phyloP scores from a whole-genome alignment of 2,797 vertebrate genomes.

The Heterohyrax brucei region DNA sequence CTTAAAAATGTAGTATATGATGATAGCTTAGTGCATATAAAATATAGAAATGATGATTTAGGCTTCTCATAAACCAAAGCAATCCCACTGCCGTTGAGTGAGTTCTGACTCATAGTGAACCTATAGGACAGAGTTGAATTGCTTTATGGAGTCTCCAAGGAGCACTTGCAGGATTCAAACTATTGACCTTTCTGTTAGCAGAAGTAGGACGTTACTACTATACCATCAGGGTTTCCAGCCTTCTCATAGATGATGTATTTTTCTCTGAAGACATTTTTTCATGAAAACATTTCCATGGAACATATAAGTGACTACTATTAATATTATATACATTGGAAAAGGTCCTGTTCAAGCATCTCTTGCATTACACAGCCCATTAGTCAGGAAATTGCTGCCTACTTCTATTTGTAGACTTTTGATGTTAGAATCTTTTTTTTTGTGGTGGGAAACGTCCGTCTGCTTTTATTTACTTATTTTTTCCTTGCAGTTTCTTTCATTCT shows the following conservation, averaged over 20 bases:
- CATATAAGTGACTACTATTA: conserved; percentile 4
- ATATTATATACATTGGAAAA: conserved; percentile 66
- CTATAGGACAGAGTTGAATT: too few species aligned
- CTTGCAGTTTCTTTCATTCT: not conserved
- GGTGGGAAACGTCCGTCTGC: not conserved
- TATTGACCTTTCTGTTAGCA: too few species aligned
- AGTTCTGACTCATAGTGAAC: too few species aligned
- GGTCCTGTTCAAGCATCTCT: conserved; percentile 66
- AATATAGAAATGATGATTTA: not conserved
- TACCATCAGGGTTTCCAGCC: not conserved
- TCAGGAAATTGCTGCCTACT: conserved; percentile 74
- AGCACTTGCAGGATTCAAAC: too few species aligned
- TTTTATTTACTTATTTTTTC: not conserved
- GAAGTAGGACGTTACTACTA: too few species aligned
- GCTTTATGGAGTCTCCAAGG: too few species aligned
- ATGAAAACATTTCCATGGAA: conserved; percentile 28
- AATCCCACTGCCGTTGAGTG: too few species aligned
- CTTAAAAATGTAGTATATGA: not conserved
- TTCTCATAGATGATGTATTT: conserved; percentile 34
- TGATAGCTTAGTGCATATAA: not conserved
- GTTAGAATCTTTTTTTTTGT: not conserved
- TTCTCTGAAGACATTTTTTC: conserved; percentile 26
- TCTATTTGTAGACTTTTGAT: conserved; percentile 68
- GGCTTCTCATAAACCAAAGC: not conserved
- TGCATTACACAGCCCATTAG: conserved; percentile 82